A percentile compares a stretch with the other conserved stretches of the same genome.
These are phyloP conservation scores for Anas capensis DNA, from an alignment of 2,797 vertebrate species.

Conservation along the genomic window DNA sequence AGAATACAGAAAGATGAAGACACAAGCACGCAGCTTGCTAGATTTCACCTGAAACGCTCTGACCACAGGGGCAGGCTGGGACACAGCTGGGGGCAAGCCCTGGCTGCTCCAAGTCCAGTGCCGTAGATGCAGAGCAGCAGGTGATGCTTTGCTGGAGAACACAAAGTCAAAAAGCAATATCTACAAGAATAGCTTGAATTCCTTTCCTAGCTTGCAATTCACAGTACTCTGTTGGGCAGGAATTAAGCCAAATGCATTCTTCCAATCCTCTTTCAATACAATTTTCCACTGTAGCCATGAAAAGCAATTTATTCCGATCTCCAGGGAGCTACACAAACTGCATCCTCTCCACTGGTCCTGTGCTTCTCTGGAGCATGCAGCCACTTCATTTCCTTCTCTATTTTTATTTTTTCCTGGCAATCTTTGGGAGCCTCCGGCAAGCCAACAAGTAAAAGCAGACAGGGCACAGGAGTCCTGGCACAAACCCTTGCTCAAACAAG, in stretches of 20 bases:
- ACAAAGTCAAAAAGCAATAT: background rate
- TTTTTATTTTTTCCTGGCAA: background rate
- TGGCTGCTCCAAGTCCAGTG: rapidly evolving
- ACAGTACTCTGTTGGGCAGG: background rate
- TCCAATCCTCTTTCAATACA: background rate
- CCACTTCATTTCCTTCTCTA: background rate
- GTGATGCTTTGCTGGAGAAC: background rate
- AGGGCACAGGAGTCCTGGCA: background rate
- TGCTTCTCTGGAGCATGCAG: background rate
- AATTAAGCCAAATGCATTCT: background rate
- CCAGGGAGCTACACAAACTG: background rate
- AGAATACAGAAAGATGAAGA: background rate
- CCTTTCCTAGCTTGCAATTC: background rate
- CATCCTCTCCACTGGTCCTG: background rate
- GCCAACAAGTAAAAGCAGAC: background rate
- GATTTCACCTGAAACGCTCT: background rate
- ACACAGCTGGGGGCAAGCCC: background rate
- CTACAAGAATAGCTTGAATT: background rate
- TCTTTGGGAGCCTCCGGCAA: background rate
- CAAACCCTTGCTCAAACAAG: background rate
- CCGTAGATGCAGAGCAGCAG: background rate
- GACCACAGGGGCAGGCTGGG: background rate
- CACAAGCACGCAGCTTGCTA: background rate
- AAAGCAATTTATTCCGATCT: background rate
- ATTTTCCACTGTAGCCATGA: background rate